Percentiles rank a stretch among this genome's conserved stretches.
phyloP scores from a whole-genome alignment of 2,888 invertebrate species.

The Argyresthia goedartella region DNA sequence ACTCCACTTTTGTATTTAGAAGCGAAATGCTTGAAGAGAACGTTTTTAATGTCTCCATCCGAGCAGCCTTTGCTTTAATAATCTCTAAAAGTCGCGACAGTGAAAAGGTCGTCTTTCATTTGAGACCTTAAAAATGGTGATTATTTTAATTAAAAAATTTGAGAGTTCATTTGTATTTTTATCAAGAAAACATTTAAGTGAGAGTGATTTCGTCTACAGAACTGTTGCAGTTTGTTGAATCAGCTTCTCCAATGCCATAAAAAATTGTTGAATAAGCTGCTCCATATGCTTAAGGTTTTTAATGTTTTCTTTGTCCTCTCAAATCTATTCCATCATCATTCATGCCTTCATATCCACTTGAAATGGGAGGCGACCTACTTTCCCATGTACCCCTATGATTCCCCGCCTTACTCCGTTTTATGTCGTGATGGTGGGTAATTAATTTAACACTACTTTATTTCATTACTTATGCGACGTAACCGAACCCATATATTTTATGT shows the following conservation, averaged over 20 bases:
- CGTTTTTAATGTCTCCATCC: slow-evolving; percentile 41
- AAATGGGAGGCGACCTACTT: neutral
- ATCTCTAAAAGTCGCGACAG: slow-evolving; percentile 26
- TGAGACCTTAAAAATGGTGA: slow-evolving; percentile 37
- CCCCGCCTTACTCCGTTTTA: slow-evolving; percentile 27
- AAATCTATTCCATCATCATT: too few species aligned
- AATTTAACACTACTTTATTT: slow-evolving; percentile 66
- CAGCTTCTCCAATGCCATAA: too few species aligned
- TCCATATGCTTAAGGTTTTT: too few species aligned
- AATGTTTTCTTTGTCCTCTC: too few species aligned
- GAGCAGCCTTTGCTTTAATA: too few species aligned
- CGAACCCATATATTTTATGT: slow-evolving; percentile 37
- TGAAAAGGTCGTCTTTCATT: slow-evolving; percentile 32
- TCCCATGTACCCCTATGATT: slow-evolving; percentile 12
- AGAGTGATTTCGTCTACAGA: too few species aligned
- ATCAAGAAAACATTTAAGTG: too few species aligned
- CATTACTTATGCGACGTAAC: slow-evolving; percentile 46
- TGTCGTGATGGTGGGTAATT: slow-evolving; percentile 60
- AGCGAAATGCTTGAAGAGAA: slow-evolving; percentile 18
- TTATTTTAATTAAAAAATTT: slow-evolving; percentile 25
- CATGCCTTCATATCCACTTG: neutral
- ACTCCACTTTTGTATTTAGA: slow-evolving; percentile 41
- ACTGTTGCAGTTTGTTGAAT: too few species aligned
- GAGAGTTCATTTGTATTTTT: too few species aligned
- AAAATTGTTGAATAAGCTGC: too few species aligned